Base-by-base conservation (phyloP, 2,797 vertebrate genomes). In the Falco novaeseelandiae region DNA sequence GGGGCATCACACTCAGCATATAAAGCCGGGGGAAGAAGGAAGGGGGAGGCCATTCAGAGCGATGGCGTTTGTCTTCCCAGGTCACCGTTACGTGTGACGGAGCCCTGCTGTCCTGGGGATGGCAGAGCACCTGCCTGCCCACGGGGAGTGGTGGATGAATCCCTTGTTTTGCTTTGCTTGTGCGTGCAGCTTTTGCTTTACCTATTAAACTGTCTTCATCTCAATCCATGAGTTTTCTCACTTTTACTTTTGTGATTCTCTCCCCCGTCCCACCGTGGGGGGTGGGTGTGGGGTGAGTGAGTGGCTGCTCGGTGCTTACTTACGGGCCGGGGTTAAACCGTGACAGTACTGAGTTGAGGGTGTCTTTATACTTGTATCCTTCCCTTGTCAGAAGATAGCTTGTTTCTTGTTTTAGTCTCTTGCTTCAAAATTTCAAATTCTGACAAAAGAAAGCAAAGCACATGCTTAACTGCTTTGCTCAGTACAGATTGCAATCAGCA, bases 381-480 rank as follows among this genome's bases (percentile, higher is more conserved):
- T 49, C 44, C 76, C 49, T 48, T 87, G 63, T 58, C 29, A 61
- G 62, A 89, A 58, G 40, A 72, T 20, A 42, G 12, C 32, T 80
- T 89, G 71, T 80, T 94, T 93, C 93, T 89, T 83, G 67, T 77
- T 90, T 84, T 63, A 89, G 66, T 80, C 12, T 82, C 61, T 74
- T 52, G 34, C 71, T 89, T 77, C 54, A 80, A 63, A 73, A 67
- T 85, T 57, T 62, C 51, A 52, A 52, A 58, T 77, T 79, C 66
- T 90, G 86, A 87, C 77, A 81, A 58, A 78, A 79, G 70, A 54
- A 80, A 83, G 59, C 70, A 90, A 73, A 82, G 66, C 61, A 38
- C 52, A 63, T 6, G 22, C 49, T 83, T 62, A 91, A 74, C 4
- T 19, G 6, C 74, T 83, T 72, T 87, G 46, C 85, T 79, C 54